Evolutionary conservation across 2,888 invertebrate species (phyloP).

Genomic region (Pristionchus entomophagus): DNA sequence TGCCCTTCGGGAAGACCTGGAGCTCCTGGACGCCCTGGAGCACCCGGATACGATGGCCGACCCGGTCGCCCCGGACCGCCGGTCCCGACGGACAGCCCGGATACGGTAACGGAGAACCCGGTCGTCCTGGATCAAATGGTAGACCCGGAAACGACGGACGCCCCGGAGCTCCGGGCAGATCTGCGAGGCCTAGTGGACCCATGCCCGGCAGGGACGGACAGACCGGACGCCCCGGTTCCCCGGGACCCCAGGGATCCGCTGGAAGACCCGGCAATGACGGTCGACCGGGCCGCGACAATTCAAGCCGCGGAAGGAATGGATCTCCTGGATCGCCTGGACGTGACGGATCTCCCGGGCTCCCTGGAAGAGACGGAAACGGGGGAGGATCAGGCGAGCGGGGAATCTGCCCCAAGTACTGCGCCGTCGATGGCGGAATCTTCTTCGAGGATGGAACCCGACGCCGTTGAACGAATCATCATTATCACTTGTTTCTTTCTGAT

Average conservation of each 20-base stretch:
- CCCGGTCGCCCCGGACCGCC: constrained; percentile 27
- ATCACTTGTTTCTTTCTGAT: no score
- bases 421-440: constrained; percentile 51
- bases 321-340: background rate
- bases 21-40: background rate
- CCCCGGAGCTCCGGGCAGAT: constrained; percentile 33
- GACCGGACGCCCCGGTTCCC: constrained; percentile 12
- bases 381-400: constrained; percentile 36
- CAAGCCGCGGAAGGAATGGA: constrained; percentile 6
- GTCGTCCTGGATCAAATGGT: background rate
- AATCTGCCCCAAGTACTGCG: constrained; percentile 50
- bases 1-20: constrained; percentile 29
- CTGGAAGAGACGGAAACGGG: constrained; percentile 9
- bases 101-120: background rate
- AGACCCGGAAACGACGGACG: constrained; percentile 41
- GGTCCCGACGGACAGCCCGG: constrained; percentile 32
- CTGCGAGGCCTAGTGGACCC: background rate
- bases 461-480: constrained; percentile 24
- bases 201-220: constrained; percentile 12
- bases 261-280: no score
- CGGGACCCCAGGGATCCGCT: background rate
- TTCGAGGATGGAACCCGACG: constrained; percentile 50
- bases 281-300: background rate
- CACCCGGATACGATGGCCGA: background rate
- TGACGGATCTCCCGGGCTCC: constrained; percentile 9